Evolutionary conservation across 2,888 invertebrate genomes (phyloP), one percentile per base, ranked within the genome.

Genomic region (Coremacera marginata): DNA sequence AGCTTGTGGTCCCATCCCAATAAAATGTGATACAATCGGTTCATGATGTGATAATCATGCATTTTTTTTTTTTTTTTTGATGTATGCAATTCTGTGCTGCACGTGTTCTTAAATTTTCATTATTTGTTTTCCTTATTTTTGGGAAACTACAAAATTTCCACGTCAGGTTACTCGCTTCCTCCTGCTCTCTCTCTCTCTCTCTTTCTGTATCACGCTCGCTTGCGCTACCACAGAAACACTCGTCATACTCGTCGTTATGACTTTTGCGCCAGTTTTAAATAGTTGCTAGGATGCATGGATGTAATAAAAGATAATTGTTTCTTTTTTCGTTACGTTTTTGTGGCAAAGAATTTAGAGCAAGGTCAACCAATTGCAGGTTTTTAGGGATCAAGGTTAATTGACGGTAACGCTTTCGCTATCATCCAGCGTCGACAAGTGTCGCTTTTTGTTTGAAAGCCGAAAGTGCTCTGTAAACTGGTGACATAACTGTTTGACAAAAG

Each of bases 311-410:
- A 37, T 65, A n/a, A 14, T 60, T 1, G 25, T 27, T 16, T 16
- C 27, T 27, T 16, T 16, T 60, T 60, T 57, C 27, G 25, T 60
- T 60, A 16, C 25, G 16, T 31, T 31, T 65, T 34, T 65, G 63
- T n/a, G 31, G 63, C 63, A 65, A 19, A 9, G 37, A 37, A 65
- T 65, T 65, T 37, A 65, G 63, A 37, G 31, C 63, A 65, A 65
- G 63, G 63, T 34, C 63, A 65, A 31, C 63, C 34, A 65, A 65
- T 65, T 31, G 63, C 34, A 19, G 63, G 5, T 27, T 65, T 65
- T 65, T 77, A 55, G 80, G 76, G 82, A 84, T 84, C 84, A 84
- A 84, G 84, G 84, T 84, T 84, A 84, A 84, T 85, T 84, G 85
- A 83, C 84, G 83, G 83, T 84, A 85, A 84, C 60, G 37, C 31